These are phyloP conservation scores for Helogale parvula DNA, from an alignment of 2,113 vertebrate genomes.

Conservation along the genomic window DNA sequence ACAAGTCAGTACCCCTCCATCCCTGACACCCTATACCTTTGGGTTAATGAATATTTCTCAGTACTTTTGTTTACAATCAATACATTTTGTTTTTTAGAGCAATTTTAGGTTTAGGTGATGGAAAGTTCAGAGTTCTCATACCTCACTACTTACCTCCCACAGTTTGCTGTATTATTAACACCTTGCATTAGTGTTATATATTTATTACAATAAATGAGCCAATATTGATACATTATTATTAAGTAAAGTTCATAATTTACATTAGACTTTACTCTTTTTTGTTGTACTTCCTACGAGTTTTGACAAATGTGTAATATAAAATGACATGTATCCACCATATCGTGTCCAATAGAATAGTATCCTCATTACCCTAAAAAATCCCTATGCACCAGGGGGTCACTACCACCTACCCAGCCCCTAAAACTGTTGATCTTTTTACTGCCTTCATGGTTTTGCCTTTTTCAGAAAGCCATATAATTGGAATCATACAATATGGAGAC, in stretches of 20 bases:
- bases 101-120: not conserved
- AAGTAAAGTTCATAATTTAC: not conserved
- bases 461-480: not conserved
- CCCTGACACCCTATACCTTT: not conserved
- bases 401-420: not conserved
- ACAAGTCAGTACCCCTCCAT: not conserved
- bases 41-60: not conserved
- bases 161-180: not conserved
- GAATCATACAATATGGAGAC: not conserved
- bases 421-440: not conserved
- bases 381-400: not conserved
- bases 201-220: not conserved
- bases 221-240: not conserved
- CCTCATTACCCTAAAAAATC: not conserved
- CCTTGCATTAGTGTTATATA: not conserved
- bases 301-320: not conserved
- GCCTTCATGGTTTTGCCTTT: not conserved
- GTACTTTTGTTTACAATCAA: not conserved
- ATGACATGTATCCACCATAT: too few relatives aligned
- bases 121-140: not conserved
- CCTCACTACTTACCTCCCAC: rapidly evolving
- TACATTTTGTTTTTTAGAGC: not conserved
- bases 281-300: not conserved
- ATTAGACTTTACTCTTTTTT: not conserved
- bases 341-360: not conserved